Conservation (phyloP, 2,797 vertebrate genomes). For the Mus minutoides region DNA sequence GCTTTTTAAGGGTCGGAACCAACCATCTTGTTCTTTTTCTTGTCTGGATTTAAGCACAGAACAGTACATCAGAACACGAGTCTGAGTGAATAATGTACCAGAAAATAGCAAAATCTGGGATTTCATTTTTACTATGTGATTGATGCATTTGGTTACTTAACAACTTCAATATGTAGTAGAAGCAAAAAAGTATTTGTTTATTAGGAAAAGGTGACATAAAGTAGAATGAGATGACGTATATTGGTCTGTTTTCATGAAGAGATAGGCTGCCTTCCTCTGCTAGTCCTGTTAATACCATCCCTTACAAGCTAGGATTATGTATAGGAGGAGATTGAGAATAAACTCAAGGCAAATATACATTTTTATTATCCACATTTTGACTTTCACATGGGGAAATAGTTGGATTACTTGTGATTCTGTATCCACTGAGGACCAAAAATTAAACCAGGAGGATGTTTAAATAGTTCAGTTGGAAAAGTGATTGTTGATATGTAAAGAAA, state of each 20-base stretch:
- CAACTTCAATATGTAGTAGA: not conserved
- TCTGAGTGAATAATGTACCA: not conserved
- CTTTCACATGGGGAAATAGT: not conserved
- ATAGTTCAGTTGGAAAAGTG: not conserved
- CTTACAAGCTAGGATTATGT: not conserved
- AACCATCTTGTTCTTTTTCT: not conserved
- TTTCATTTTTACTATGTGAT: not conserved
- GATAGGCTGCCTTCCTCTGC: not conserved
- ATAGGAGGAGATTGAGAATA: not conserved
- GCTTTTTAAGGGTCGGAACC: not conserved
- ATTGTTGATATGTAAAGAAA: not conserved
- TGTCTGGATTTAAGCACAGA: not conserved
- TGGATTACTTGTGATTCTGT: not conserved
- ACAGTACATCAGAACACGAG: not conserved
- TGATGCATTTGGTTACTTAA: not conserved
- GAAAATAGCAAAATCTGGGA: not conserved
- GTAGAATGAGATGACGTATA: not conserved
- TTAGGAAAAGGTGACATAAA: not conserved
- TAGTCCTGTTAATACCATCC: not conserved
- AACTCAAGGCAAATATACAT: not conserved
- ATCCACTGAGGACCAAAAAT: not conserved
- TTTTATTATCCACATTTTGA: not conserved
- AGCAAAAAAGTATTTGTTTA: slow-evolving; percentile 2
- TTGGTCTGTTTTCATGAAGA: not conserved
- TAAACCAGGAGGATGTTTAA: not conserved